Base-by-base conservation (phyloP, 2,888 invertebrate genomes). In the Phragmatobia fuliginosa region DNA sequence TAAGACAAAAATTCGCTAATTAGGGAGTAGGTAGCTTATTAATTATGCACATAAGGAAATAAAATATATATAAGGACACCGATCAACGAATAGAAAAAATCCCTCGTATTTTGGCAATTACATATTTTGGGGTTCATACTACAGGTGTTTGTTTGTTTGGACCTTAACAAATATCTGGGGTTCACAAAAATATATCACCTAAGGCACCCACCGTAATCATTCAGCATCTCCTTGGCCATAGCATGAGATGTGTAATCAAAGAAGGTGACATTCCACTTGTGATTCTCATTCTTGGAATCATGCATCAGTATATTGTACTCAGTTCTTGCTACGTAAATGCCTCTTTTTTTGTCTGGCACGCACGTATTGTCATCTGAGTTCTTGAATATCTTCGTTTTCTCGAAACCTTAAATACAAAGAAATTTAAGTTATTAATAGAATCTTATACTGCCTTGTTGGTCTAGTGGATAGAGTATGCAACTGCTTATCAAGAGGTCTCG, bases 221-320 rank as follows among this genome's bases (percentile, higher is more conserved):
- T 97, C 6, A 97, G 94, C 91, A 97, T 96, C 87, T 98, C 97
- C 66, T 97, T 96, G 62, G 96, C 97, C 97, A 97, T 98, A 76
- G 97, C 97, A 87, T 96, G 96, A 1, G 98, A 97, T 2, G 99
- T 97, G 90, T 99, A 99, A 92, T 99, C 99, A 86, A 97, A 98
- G 94, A 98, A 99, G 0, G 99, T 99, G 8, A 99, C 98, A 93
- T 99, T 99, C 99, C 99, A 99, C 86, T 97, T 97, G 68, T 93
- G 94, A 81, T 96, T 95, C 73, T 95, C 94, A 80, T 96, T 95
- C 86, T 95, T 96, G 52, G 97, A 97, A 87, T 99, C 99, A 78
- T 98, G 97, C 99, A 99, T 99, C 87, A 98, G 97, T 63, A 99
- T 97, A 73, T 98, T 98, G 90, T 99, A 99, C 87, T 99, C 98